phyloP scores from a whole-genome alignment of 2,113 vertebrate genomes.

The Chrysemys picta region DNA sequence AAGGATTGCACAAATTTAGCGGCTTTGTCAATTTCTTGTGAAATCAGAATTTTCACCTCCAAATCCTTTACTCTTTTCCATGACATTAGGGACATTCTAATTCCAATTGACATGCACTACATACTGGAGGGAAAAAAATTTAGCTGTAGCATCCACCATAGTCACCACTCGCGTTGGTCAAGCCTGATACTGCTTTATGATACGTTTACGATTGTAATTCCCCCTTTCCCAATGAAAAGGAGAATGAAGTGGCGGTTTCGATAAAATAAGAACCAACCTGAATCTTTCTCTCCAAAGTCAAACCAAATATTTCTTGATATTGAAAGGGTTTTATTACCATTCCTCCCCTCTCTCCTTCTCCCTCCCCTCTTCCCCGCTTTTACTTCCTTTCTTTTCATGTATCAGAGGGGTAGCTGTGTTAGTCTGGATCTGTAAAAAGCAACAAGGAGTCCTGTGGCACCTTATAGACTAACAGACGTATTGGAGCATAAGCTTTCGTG shows the following conservation, averaged over 20 bases:
- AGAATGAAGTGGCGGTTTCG: not conserved
- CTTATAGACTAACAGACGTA: no score
- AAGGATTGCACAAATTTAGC: not conserved
- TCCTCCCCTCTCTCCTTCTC: not conserved
- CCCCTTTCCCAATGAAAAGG: not conserved
- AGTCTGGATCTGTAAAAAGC: no score
- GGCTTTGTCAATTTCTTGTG: not conserved
- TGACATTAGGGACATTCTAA: not conserved
- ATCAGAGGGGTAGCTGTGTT: no score
- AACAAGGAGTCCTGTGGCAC: no score
- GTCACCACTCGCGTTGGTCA: not conserved
- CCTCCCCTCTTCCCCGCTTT: not conserved
- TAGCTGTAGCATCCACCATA: not conserved
- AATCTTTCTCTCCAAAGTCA: not conserved
- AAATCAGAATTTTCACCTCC: not conserved
- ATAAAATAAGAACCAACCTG: not conserved
- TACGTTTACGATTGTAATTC: not conserved
- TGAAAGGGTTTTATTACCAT: not conserved
- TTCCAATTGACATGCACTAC: not conserved
- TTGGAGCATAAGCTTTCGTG: no score
- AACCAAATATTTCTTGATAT: not conserved
- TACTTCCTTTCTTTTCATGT: not conserved
- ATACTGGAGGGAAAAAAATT: accelerated
- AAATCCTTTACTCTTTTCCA: not conserved
- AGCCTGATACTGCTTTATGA: not conserved